These are phyloP conservation scores for Gonatopus flavifemur DNA, from an alignment of 1,140 invertebrate species.

Conservation along the genomic window DNA sequence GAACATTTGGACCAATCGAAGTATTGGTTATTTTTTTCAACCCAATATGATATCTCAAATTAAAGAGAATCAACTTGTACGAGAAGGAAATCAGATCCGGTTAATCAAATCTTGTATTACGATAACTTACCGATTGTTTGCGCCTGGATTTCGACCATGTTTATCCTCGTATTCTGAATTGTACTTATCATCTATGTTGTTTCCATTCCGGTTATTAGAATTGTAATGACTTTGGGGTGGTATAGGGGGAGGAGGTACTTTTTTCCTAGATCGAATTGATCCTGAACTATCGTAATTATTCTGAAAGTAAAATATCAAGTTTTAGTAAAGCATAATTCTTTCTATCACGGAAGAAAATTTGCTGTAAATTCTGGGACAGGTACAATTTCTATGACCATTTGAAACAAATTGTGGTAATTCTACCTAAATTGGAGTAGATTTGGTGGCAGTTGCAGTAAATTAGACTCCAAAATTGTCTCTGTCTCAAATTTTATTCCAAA, in stretches of 20 bases:
- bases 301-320: constrained; percentile 22
- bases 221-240: constrained; percentile 38
- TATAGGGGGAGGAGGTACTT: constrained; percentile 45
- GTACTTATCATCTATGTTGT: constrained; percentile 28
- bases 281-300: constrained; percentile 39
- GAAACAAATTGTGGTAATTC: no score
- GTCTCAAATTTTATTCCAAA: no score
- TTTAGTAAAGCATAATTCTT: not conserved
- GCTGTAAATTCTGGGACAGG: no score
- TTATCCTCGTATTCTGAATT: constrained; percentile 42
- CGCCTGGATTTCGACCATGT: constrained; percentile 29
- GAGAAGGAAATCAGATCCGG: not conserved
- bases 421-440: no score
- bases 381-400: no score
- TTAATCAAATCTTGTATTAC: not conserved
- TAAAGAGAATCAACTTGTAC: no score
- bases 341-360: no score
- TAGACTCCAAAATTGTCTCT: no score
- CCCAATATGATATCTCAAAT: no score
- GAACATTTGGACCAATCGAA: no score
- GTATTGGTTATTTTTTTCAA: no score
- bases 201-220: constrained; percentile 28
- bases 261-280: constrained; percentile 46
- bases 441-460: no score
- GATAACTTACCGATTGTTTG: constrained; percentile 39